Base-by-base conservation (phyloP, 2,888 invertebrate genomes). In the Achlya flavicornis region DNA sequence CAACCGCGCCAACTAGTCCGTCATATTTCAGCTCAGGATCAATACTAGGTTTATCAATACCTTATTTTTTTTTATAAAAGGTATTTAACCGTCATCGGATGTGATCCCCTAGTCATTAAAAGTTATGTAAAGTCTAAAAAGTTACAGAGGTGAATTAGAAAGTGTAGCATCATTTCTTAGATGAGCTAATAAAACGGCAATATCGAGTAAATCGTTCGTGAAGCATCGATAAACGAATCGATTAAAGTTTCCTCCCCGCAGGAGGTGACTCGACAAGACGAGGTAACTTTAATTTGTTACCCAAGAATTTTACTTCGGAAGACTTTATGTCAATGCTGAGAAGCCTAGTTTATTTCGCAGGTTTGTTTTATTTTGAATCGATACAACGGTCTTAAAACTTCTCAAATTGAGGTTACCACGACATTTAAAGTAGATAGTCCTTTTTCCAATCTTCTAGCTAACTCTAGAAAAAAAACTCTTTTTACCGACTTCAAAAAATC, bases 161-260 rank as follows among this genome's bases (percentile, higher is more conserved):
- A 33, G 8, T 60, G 60, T 60, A 60, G 60, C 38, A 19, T 60
- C 64, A 70, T 67, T 65, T 69, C 80, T 76, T 76, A 83, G 84
- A 86, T 86, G 78, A 82, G 78, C 80, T 83, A 87, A 89, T 89
- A 88, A 88, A 90, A 89, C 78, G 74, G 78, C 87, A 83, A 86
- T 88, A 87, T 85, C 85, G 79, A 81, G 86, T 90, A 91, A 93
- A 93, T 92, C 89, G 91, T 82, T 91, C 85, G 91, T 88, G 87
- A 90, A 85, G 80, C 87, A 89, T 91, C 90, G 89, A 91, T 92
- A 90, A 92, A 90, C 89, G 92, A 91, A 90, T 86, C 92, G 91
- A 91, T 93, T 90, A 89, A 92, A 92, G 91, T 93, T 93, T 78
- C 75, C 78, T 81, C 82, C 85, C 85, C 81, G 75, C 73, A 74